phyloP scores from a whole-genome alignment of 2,797 vertebrate species.

The Danio albolineatus region DNA sequence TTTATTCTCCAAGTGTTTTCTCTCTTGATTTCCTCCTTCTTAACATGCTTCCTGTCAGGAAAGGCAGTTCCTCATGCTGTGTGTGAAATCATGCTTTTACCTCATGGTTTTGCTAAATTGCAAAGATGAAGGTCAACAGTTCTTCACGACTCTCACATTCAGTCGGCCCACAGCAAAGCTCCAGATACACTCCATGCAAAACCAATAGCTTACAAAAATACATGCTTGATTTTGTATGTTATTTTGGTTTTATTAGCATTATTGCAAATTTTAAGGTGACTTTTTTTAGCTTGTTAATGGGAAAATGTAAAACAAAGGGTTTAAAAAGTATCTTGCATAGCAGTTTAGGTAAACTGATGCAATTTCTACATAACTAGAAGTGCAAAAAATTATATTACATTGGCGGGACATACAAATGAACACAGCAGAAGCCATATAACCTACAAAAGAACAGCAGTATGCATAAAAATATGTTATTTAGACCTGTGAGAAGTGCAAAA shows the following conservation, averaged over 20 bases:
- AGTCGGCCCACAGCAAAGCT: conserved; percentile 31
- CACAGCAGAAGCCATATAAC: too few species aligned
- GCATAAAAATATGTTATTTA: too few species aligned
- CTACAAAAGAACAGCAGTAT: too few species aligned
- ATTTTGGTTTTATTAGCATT: background rate
- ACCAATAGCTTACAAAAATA: background rate
- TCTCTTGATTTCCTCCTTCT: conserved; percentile 84
- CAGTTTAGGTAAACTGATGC: background rate
- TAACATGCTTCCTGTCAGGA: conserved; percentile 81
- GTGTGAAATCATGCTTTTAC: conserved; percentile 85
- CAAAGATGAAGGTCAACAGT: conserved; percentile 84
- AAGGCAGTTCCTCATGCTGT: conserved; percentile 79
- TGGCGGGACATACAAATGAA: too few species aligned
- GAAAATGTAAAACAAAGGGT: too few species aligned
- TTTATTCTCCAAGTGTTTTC: conserved; percentile 78
- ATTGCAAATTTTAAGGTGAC: background rate
- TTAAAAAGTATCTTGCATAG: background rate
- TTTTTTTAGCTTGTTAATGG: background rate
- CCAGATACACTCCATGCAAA: background rate
- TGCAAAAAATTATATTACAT: background rate
- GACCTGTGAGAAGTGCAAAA: too few species aligned
- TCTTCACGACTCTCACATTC: conserved; percentile 76
- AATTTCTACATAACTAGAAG: background rate
- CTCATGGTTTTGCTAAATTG: conserved; percentile 89
- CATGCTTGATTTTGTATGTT: background rate